phyloP scores from a whole-genome alignment of 35 echinoderm and acorn worm species.

The Lytechinus variegatus region DNA sequence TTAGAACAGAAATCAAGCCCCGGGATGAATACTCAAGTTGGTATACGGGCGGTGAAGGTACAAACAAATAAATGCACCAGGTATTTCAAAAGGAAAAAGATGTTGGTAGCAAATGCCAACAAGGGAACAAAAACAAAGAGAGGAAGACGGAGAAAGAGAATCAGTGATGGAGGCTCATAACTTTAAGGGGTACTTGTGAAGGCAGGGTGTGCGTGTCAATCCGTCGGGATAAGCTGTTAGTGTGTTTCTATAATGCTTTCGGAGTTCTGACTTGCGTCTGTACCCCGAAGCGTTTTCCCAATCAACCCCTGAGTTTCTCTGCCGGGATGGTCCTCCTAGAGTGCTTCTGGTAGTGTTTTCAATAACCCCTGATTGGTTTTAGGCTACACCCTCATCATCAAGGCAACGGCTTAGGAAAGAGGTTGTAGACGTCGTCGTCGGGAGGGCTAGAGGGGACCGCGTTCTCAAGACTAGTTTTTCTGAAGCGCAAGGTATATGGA shows the following conservation, averaged over 20 bases:
- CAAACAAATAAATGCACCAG: conserved; percentile 6
- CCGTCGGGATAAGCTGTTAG: neutral
- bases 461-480: neutral
- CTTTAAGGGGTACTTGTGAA: conserved; percentile 41
- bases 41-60: neutral
- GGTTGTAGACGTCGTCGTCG: neutral
- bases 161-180: conserved; percentile 32
- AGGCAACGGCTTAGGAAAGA: neutral
- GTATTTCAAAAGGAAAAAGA: neutral
- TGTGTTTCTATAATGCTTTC: conserved; percentile 18
- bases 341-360: conserved; percentile 8
- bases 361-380: conserved; percentile 26
- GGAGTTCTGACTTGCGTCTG: neutral
- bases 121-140: conserved; percentile 33
- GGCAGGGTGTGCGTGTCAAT: conserved; percentile 32
- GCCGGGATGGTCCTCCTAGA: neutral
- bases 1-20: conserved; percentile 30
- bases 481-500: neutral
- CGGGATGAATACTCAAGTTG: neutral
- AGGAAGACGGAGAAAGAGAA: neutral
- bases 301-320: neutral
- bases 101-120: neutral
- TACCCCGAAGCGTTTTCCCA: neutral
- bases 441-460: neutral
- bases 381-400: neutral